phyloP scores from a whole-genome alignment of 2,797 vertebrate genomes.

The Catostomus latipinnis region DNA sequence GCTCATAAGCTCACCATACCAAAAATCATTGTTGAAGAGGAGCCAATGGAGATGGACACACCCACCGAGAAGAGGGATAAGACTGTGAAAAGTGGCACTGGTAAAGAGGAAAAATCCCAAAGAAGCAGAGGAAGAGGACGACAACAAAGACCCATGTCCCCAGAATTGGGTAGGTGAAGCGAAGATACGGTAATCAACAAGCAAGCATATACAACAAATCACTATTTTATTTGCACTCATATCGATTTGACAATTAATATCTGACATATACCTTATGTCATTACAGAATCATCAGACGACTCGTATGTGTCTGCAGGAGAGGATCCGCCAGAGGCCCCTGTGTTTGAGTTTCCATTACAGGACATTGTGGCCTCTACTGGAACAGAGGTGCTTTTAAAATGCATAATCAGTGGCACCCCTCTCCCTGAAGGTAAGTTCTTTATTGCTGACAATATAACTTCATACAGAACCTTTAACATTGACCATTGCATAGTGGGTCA shows the following conservation, averaged over 20 bases:
- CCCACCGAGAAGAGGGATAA: constrained; percentile 56
- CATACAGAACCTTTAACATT: background rate
- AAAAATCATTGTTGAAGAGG: constrained; percentile 79
- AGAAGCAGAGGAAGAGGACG: constrained; percentile 88
- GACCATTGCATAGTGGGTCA: background rate
- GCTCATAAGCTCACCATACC: constrained; percentile 71
- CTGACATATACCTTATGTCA: constrained; percentile 44
- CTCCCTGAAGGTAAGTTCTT: constrained; percentile 85
- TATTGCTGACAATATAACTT: background rate
- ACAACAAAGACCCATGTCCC: constrained; percentile 87
- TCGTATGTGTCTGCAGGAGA: constrained; percentile 96
- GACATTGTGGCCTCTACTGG: constrained; percentile 82
- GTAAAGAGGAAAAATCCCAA: constrained; percentile 71
- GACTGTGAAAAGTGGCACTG: constrained; percentile 53
- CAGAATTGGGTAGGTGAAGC: constrained; percentile 85
- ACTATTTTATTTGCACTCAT: background rate
- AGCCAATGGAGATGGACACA: constrained; percentile 70
- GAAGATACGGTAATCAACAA: background rate
- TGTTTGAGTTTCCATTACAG: constrained; percentile 92
- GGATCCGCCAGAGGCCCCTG: constrained; percentile 91
- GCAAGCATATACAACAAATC: background rate
- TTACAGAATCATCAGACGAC: constrained; percentile 94
- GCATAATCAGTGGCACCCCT: constrained; percentile 90
- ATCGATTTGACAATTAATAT: background rate
- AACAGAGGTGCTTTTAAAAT: constrained; percentile 88